Evolutionary conservation across 2,888 invertebrate genomes (phyloP).

Genomic region (Prenolepis imparis): DNA sequence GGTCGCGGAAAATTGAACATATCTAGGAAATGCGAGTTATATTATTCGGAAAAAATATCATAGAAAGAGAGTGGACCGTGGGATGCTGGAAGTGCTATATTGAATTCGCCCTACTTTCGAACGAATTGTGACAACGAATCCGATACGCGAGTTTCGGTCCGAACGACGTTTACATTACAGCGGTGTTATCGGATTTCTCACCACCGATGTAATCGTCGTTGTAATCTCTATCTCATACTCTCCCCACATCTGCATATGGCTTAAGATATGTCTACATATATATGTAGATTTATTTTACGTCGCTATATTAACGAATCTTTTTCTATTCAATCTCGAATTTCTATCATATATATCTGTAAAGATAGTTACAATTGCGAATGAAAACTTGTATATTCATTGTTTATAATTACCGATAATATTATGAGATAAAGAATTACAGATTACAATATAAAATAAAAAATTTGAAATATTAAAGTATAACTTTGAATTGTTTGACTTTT

Average conservation of each 20-base stretch:
- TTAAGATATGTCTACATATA: conserved; percentile 21
- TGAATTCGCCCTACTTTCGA: conserved; percentile 52
- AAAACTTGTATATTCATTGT: not conserved
- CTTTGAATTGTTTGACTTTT: not conserved
- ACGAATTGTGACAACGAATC: conserved; percentile 34
- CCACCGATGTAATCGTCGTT: conserved; percentile 50
- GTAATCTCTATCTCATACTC: conserved; percentile 48
- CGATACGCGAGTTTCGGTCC: conserved; percentile 36
- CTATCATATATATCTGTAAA: not conserved
- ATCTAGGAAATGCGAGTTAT: conserved; percentile 38
- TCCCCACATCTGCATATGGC: conserved; percentile 41
- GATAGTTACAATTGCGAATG: not conserved
- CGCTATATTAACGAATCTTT: conserved; percentile 1
- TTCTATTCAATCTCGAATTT: conserved; percentile 9
- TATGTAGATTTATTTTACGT: not conserved
- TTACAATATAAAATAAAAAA: not conserved
- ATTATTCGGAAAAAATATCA: conserved; percentile 55
- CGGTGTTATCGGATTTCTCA: conserved; percentile 50
- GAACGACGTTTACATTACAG: conserved; percentile 55
- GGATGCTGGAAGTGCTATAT: conserved; percentile 28
- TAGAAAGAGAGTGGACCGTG: conserved; percentile 8
- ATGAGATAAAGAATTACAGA: not conserved
- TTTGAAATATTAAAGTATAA: not conserved
- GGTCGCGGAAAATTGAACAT: conserved; percentile 52
- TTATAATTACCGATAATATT: not conserved